Evolutionary conservation across 2,113 vertebrate species (phyloP), one percentile per base, ranked within the genome.

Genomic region (Menura novaehollandiae): DNA sequence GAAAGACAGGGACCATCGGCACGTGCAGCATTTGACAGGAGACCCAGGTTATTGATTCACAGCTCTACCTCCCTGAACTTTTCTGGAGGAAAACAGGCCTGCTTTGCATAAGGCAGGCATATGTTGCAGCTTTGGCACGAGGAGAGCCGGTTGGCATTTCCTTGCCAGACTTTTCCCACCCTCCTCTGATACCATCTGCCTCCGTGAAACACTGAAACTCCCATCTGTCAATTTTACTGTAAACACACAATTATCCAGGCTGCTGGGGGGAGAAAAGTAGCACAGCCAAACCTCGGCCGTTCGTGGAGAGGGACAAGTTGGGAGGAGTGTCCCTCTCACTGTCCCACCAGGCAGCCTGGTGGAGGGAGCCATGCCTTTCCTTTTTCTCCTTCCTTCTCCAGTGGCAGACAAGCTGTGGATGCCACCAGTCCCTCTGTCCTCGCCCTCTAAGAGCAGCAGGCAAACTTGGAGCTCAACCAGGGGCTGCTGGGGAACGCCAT

Each of bases 131-230:
- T 96, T 96, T 97, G 96, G 97, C 96, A 97, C 26, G 30, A 81
- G 91, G 30, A 83, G 87, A 96, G 90, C 43, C 1, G 52, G 68
- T 96, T 91, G 96, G 95, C 94, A 91, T 93, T 95, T 88, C 76
- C 91, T 97, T 97, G 93, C 94, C 95, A 97, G 95, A 93, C 94
- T 95, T 94, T 96, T 97, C 97, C 89, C 95, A 96, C 96, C 94
- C 97, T 97, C 94, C 95, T 97, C 97, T 95, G 96, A 91, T 91
- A 76, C 97, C 96, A 97, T 97, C 97, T 97, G 97, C 94, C 96
- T 96, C 89, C 2, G 6, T 16, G 91, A 94, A 95, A 95, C 35
- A 56, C 94, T 93, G 93, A 85, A 95, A 96, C 46, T 95, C 96
- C 95, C 96, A 97, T 97, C 96, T 97, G 97, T 95, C 96, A 95